A percentile compares a stretch with the other conserved stretches of the same genome.
Conservation (phyloP, 2,113 vertebrate genomes). For the Platichthys stellatus region DNA sequence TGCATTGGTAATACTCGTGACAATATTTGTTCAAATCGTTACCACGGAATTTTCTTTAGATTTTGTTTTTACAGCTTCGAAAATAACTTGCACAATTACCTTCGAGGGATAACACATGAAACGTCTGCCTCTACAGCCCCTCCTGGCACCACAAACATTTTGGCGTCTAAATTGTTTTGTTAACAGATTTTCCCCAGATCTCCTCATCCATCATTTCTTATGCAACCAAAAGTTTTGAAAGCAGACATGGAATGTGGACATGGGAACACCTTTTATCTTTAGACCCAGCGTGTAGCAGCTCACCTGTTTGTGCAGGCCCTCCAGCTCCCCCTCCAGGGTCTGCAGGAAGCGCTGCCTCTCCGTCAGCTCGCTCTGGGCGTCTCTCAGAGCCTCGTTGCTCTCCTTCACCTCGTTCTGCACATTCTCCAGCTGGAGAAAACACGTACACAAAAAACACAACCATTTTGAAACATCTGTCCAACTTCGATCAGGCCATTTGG, state of each 20-base stretch:
- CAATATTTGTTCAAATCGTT: not conserved
- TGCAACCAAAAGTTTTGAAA: not conserved
- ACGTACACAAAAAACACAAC: not conserved
- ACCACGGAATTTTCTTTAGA: too few relatives aligned
- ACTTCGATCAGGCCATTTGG: not conserved
- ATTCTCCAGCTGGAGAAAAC: slow-evolving; percentile 73
- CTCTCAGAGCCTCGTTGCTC: slow-evolving; percentile 80
- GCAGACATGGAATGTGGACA: not conserved
- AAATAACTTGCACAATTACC: not conserved
- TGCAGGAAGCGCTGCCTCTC: slow-evolving; percentile 85
- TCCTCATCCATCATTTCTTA: not conserved
- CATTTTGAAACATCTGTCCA: not conserved
- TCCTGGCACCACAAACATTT: not conserved
- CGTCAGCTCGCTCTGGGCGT: slow-evolving; percentile 76
- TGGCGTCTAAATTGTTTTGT: not conserved
- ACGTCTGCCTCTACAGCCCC: not conserved
- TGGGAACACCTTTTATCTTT: not conserved
- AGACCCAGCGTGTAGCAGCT: not conserved
- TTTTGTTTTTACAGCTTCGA: slow-evolving; percentile 25
- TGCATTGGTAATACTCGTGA: slow-evolving; percentile 5
- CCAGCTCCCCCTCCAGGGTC: slow-evolving; percentile 83
- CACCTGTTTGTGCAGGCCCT: slow-evolving; percentile 85
- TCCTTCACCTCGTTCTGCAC: slow-evolving; percentile 82
- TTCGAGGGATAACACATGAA: slow-evolving; percentile 3
- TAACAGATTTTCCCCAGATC: not conserved